A percentile compares a stretch with the other conserved stretches of the same genome.
These are phyloP conservation scores for Etheostoma perlongum DNA, from an alignment of 2,797 vertebrate genomes.

Conservation along the genomic window DNA sequence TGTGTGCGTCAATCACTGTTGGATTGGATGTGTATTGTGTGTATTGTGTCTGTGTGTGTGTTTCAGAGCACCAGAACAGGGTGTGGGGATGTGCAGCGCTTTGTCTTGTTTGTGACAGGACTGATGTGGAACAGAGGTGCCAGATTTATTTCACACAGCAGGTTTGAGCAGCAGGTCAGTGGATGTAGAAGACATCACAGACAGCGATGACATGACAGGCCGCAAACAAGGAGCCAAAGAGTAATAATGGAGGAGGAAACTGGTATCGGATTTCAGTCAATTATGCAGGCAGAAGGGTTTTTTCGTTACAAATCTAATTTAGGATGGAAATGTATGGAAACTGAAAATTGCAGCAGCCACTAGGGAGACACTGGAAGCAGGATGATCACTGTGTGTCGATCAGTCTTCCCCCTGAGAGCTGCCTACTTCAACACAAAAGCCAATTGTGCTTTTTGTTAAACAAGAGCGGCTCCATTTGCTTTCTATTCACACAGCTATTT, in stretches of 20 bases:
- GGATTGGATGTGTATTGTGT: slow-evolving; percentile 19
- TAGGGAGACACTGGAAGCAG: slow-evolving; percentile 1
- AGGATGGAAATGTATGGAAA: slow-evolving; percentile 36
- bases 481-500: background rate
- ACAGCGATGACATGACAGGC: background rate
- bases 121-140: slow-evolving; percentile 35
- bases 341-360: slow-evolving; percentile 16
- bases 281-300: slow-evolving; percentile 10
- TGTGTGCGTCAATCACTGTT: slow-evolving; percentile 34
- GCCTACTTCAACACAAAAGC: slow-evolving; percentile 7
- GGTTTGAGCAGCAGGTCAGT: slow-evolving; percentile 34
- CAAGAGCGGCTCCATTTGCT: slow-evolving; percentile 11
- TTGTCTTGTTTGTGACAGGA: slow-evolving; percentile 23
- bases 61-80: background rate
- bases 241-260: slow-evolving; percentile 1
- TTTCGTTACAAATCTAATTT: slow-evolving; percentile 43
- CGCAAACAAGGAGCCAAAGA: slow-evolving; percentile 8
- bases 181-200: background rate
- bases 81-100: slow-evolving; percentile 11
- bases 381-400: slow-evolving; percentile 22
- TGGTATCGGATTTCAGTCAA: slow-evolving; percentile 22
- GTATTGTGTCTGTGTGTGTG: slow-evolving; percentile 3
- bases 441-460: slow-evolving; percentile 12
- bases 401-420: background rate
- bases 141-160: slow-evolving; percentile 43